A percentile compares a stretch with the other conserved stretches of the same genome.
These are phyloP conservation scores for Drosophila quasianomalipes DNA, from an alignment of 2,888 invertebrate species.

Conservation along the genomic window DNA sequence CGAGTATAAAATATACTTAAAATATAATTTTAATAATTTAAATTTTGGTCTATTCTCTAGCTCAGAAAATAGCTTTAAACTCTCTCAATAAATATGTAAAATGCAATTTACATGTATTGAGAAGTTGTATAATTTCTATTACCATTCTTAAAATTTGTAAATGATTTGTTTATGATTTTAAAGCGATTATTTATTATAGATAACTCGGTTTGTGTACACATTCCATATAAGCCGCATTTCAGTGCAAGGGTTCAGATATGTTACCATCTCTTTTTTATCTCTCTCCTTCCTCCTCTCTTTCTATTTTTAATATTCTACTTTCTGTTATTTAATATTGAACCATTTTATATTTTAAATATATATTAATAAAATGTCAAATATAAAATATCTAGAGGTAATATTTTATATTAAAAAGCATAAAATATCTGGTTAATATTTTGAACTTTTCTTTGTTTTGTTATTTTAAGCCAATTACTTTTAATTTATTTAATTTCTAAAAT, in stretches of 20 bases:
- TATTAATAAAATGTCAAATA: background rate
- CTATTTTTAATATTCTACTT: background rate
- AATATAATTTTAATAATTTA: background rate
- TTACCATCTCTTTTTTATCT: background rate
- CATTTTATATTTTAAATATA: background rate
- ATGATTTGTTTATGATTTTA: background rate
- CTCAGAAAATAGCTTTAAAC: background rate
- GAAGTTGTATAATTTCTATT: background rate
- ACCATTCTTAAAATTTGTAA: background rate
- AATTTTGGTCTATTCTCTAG: background rate
- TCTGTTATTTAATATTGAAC: background rate
- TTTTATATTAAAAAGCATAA: background rate
- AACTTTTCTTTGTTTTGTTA: background rate
- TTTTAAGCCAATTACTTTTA: background rate
- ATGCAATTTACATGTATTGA: background rate
- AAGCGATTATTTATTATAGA: background rate
- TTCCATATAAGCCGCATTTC: background rate
- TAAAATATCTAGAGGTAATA: rapidly evolving
- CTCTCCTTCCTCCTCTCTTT: background rate
- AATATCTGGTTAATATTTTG: background rate
- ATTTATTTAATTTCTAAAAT: no score
- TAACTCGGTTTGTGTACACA: background rate
- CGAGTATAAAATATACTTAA: background rate
- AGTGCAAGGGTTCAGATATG: background rate
- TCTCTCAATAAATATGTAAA: background rate